Percentiles rank a stretch among this genome's conserved stretches.
These are phyloP conservation scores for Geophilus truncorum DNA, from an alignment of 2,888 invertebrate genomes.

Conservation along the genomic window DNA sequence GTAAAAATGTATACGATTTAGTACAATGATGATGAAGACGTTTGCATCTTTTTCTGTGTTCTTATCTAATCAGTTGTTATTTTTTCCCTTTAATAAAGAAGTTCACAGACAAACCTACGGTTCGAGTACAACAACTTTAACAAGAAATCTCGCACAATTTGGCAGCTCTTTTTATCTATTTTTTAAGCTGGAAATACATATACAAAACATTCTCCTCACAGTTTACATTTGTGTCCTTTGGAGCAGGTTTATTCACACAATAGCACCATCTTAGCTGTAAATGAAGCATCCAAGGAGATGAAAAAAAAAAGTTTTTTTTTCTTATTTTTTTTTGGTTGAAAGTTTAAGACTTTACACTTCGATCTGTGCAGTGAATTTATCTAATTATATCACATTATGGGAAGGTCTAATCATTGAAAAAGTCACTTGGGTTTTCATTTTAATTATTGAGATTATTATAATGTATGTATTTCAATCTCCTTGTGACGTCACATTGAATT, in stretches of 20 bases:
- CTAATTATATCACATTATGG: background rate
- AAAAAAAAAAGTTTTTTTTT: background rate
- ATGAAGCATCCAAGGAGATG: slow-evolving; percentile 27
- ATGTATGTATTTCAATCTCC: background rate
- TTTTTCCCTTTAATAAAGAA: background rate
- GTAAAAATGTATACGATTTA: background rate
- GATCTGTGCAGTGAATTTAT: background rate
- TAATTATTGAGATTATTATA: background rate
- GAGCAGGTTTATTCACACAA: slow-evolving; percentile 17
- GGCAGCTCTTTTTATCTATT: slow-evolving; percentile 8
- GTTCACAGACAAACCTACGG: slow-evolving; percentile 24
- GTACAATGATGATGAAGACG: background rate
- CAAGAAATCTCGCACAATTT: slow-evolving; percentile 18
- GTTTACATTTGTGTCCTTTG: slow-evolving; percentile 5
- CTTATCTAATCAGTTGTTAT: slow-evolving; percentile 22
- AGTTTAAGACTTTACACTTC: background rate
- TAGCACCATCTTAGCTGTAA: slow-evolving; percentile 27
- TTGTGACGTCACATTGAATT: slow-evolving; percentile 20
- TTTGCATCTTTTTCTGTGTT: slow-evolving; percentile 2
- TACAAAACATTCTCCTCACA: slow-evolving; percentile 8
- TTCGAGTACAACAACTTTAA: slow-evolving; percentile 23
- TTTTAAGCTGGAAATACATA: slow-evolving; percentile 20
- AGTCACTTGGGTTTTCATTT: background rate
- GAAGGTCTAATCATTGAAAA: background rate
- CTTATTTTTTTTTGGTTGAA: no score